Conservation (phyloP, 2,888 invertebrate species). For the Agriopis marginaria region DNA sequence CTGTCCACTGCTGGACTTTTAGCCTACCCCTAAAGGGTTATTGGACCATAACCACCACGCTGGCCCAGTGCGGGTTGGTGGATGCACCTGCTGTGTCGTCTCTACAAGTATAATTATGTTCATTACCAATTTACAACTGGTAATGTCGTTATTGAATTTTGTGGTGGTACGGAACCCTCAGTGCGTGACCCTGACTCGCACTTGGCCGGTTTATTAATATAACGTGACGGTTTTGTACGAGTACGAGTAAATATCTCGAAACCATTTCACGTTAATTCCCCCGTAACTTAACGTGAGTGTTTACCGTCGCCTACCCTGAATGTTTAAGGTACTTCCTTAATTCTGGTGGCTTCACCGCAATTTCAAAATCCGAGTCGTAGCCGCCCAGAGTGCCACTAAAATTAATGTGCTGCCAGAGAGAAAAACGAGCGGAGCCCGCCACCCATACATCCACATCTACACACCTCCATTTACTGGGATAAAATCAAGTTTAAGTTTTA, state of each 20-base stretch:
- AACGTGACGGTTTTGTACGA: not conserved
- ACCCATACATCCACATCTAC: conserved; percentile 58
- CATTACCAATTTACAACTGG: too few relatives aligned
- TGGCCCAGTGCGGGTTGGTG: too few relatives aligned
- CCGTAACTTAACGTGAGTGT: conserved; percentile 18
- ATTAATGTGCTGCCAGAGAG: conserved; percentile 84
- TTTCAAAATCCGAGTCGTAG: conserved; percentile 76
- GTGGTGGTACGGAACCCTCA: too few relatives aligned
- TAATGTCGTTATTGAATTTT: too few relatives aligned
- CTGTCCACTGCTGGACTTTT: too few relatives aligned
- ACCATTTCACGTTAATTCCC: conserved; percentile 9
- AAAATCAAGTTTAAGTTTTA: conserved; percentile 59
- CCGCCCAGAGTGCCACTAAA: conserved; percentile 79
- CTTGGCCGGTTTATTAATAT: not conserved
- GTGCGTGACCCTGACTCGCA: too few relatives aligned
- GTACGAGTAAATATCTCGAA: not conserved
- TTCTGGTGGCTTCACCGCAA: conserved; percentile 73
- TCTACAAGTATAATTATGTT: too few relatives aligned
- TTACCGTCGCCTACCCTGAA: conserved; percentile 49
- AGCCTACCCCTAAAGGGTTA: too few relatives aligned
- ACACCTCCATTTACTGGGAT: conserved; percentile 61
- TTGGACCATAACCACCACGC: too few relatives aligned
- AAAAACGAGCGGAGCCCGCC: conserved; percentile 78
- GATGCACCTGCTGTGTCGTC: too few relatives aligned
- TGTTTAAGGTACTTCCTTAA: conserved; percentile 64